Base-by-base conservation (phyloP, 2,797 vertebrate species). In the Lepilemur ruficaudatus region DNA sequence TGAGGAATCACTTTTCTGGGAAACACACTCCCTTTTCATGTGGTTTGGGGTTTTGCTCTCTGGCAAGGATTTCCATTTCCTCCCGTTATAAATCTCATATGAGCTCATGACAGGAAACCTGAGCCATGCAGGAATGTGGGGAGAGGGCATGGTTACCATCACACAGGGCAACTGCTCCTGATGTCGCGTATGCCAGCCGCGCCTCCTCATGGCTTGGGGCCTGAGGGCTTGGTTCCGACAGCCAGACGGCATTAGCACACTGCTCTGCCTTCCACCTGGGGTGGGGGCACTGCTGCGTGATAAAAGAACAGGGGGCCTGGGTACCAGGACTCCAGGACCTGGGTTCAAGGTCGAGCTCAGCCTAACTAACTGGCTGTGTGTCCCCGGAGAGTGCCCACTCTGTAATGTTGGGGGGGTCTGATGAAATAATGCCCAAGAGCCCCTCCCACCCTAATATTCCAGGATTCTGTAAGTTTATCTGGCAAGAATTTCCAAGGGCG, bases 181-280 rank as follows among this genome's bases (percentile, higher is more conserved):
- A 6, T 1, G 4, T 32, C 22, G 18, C 3, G 4, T 1, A 0
- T 2, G 28, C 23, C 73, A 35, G 0, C 18, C 6, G 38, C 18
- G 0, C 22, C 14, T 18, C 12, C 50, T 38, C 75, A 0, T 0
- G 4, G 73, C 11, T 3, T 50, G 4, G 46, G 72, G 13, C 30
- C 7, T 5, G 4, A 41, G 13, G 25, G 3, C 28, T 70, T 48
- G 15, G 30, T 20, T 80, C n/a, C 11, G 18, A 50, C 35, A 59
- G 28, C 5, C 70, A 35, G 79, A 17, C 7, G 10, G 15, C 2
- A 4, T 52, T 18, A 50, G 8, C 38, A 17, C 55, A 5, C 30
- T 4, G 41, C 57, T n/a, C 63, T 11, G 57, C 32, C 41, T 52
- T 32, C 61, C 2, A 0, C 32, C 2, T 6, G 4, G 46, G 11